Evolutionary conservation across 2,797 vertebrate species (phyloP).

Genomic region (Oreochromis mossambicus): DNA sequence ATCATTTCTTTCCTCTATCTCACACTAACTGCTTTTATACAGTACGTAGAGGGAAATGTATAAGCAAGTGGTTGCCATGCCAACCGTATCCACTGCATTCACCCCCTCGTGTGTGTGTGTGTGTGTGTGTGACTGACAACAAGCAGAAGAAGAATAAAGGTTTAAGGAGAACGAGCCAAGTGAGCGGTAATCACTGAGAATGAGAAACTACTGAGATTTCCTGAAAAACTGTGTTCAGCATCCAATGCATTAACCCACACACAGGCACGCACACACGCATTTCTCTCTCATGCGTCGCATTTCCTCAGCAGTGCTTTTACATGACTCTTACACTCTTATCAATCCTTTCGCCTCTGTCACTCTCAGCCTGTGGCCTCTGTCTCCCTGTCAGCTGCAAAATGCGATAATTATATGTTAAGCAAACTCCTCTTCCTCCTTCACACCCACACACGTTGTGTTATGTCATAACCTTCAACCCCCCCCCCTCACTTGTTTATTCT

Average conservation of each 20-base stretch:
- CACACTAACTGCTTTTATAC: constrained; percentile 31
- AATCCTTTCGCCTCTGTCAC: constrained; percentile 25
- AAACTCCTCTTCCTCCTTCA: constrained; percentile 54
- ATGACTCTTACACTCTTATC: constrained; percentile 13
- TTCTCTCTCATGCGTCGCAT: neutral
- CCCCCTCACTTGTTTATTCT: constrained; percentile 4
- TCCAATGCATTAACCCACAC: constrained; percentile 5
- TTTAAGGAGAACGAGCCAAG: constrained; percentile 10
- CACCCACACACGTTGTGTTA: constrained; percentile 58
- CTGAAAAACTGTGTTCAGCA: constrained; percentile 29
- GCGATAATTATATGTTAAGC: constrained; percentile 70
- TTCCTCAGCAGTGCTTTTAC: neutral
- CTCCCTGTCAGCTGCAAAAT: constrained; percentile 51
- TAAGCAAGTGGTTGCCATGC: constrained; percentile 76
- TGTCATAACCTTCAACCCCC: constrained; percentile 56
- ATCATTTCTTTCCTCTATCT: neutral
- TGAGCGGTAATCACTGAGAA: constrained; percentile 48
- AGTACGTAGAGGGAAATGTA: constrained; percentile 57
- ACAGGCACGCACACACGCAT: neutral
- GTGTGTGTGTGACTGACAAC: constrained; percentile 18
- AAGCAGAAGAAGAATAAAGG: constrained; percentile 20
- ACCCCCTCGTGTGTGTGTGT: constrained; percentile 30
- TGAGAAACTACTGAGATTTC: constrained; percentile 34
- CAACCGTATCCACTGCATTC: constrained; percentile 61
- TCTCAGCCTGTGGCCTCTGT: constrained; percentile 23